Conservation (phyloP, 1,140 invertebrate species). For the Drosophila jambulina region DNA sequence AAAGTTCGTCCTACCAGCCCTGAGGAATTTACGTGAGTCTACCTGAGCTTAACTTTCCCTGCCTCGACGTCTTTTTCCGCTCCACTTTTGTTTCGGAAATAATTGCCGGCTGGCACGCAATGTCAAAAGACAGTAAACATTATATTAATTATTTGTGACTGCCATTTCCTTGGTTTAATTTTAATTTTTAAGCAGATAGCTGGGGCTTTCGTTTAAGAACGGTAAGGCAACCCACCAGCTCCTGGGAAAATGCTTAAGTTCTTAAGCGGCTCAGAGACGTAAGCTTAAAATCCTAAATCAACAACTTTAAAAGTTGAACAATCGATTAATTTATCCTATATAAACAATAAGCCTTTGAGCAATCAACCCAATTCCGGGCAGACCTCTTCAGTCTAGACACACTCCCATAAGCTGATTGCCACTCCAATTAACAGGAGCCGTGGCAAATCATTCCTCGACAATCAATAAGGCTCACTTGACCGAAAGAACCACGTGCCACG, state of each 20-base stretch:
- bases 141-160: slow-evolving; percentile 27
- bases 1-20: slow-evolving; percentile 23
- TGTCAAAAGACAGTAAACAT: slow-evolving; percentile 39
- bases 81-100: slow-evolving; percentile 52
- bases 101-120: slow-evolving; percentile 69
- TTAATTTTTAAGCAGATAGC: slow-evolving; percentile 61
- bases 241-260: neutral
- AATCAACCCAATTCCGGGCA: slow-evolving; percentile 58
- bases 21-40: slow-evolving; percentile 35
- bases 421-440: slow-evolving; percentile 19
- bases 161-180: slow-evolving; percentile 40
- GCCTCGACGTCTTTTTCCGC: slow-evolving; percentile 38
- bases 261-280: neutral
- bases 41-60: slow-evolving; percentile 46
- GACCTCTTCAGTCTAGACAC: slow-evolving; percentile 41
- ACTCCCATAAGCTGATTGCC: neutral
- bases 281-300: too few relatives aligned
- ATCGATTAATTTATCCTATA: neutral
- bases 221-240: neutral
- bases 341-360: neutral
- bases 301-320: neutral
- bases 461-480: slow-evolving; percentile 49
- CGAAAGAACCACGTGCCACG: slow-evolving; percentile 2
- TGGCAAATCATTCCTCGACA: slow-evolving; percentile 50
- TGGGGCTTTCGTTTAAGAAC: slow-evolving; percentile 4